A percentile compares a stretch with the other conserved stretches of the same genome.
phyloP scores from a whole-genome alignment of 2,888 invertebrate species.

The Dolichopus griseipennis region DNA sequence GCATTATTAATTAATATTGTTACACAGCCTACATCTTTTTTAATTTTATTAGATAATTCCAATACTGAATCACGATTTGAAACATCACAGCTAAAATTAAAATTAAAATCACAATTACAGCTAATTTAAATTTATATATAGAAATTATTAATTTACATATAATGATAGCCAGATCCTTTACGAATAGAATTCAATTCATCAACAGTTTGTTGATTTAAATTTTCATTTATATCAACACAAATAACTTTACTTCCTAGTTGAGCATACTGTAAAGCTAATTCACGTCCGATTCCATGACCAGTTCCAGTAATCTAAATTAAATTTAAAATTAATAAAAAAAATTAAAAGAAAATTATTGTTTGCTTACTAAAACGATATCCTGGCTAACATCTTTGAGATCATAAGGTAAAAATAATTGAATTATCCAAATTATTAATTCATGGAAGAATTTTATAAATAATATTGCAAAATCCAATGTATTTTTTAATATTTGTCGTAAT shows the following conservation, averaged over 20 bases:
- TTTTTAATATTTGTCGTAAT: conserved; percentile 25
- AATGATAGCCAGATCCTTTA: conserved; percentile 40
- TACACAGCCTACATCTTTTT: conserved; percentile 63
- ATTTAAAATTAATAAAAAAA: neutral
- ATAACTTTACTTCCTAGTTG: conserved; percentile 61
- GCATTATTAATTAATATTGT: conserved; percentile 78
- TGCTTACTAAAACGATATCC: conserved; percentile 66
- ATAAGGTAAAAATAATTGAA: conserved; percentile 27
- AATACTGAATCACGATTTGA: conserved; percentile 59
- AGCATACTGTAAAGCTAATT: conserved; percentile 64
- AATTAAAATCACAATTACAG: too few relatives aligned
- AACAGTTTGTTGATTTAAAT: conserved; percentile 59
- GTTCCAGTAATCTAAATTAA: conserved; percentile 66
- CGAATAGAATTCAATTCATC: conserved; percentile 45
- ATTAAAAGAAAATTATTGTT: neutral
- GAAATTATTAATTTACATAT: conserved; percentile 38
- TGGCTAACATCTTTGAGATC: conserved; percentile 61
- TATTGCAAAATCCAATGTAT: conserved; percentile 33
- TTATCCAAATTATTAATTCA: conserved; percentile 26
- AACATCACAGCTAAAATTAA: conserved; percentile 69
- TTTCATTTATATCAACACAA: conserved; percentile 67
- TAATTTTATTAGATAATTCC: conserved; percentile 53
- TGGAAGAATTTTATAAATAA: conserved; percentile 29
- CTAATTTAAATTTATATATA: too few relatives aligned
- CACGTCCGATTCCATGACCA: conserved; percentile 75